Evolutionary conservation across 2,113 vertebrate species (phyloP).

Genomic region (Rhombomys opimus): DNA sequence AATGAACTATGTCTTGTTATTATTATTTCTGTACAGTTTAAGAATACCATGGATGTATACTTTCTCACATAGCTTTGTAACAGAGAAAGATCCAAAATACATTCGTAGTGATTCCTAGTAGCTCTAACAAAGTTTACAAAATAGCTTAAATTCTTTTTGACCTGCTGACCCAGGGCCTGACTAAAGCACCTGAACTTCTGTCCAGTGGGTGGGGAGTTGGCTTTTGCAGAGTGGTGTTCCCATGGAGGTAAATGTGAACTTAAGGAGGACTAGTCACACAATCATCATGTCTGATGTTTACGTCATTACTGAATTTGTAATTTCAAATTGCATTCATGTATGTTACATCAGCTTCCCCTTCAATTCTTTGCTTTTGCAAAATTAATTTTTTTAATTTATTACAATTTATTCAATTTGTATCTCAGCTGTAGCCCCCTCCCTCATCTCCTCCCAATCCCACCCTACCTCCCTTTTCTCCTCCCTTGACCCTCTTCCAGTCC

Average conservation of each 20-base stretch:
- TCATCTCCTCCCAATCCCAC: too few relatives aligned
- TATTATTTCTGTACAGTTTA: background rate
- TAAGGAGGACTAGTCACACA: background rate
- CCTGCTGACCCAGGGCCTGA: background rate
- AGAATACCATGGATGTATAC: background rate
- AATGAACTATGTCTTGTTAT: background rate
- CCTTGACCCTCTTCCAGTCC: too few relatives aligned
- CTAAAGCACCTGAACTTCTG: background rate
- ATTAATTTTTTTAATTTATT: too few relatives aligned
- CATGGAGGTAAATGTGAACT: background rate
- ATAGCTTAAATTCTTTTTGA: background rate
- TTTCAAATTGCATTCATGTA: background rate
- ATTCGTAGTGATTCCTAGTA: background rate
- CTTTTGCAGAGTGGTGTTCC: background rate
- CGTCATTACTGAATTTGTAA: background rate
- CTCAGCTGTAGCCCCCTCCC: too few relatives aligned
- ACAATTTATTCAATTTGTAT: too few relatives aligned
- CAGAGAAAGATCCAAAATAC: background rate
- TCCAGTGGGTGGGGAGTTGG: rapidly evolving
- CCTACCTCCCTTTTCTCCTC: too few relatives aligned
- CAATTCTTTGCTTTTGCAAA: too few relatives aligned
- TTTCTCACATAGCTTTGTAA: background rate
- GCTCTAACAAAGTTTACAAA: background rate
- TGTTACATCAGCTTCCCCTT: background rate
- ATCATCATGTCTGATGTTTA: background rate